phyloP scores from a whole-genome alignment of 2,113 vertebrate genomes.

The Cynoglossus semilaevis region DNA sequence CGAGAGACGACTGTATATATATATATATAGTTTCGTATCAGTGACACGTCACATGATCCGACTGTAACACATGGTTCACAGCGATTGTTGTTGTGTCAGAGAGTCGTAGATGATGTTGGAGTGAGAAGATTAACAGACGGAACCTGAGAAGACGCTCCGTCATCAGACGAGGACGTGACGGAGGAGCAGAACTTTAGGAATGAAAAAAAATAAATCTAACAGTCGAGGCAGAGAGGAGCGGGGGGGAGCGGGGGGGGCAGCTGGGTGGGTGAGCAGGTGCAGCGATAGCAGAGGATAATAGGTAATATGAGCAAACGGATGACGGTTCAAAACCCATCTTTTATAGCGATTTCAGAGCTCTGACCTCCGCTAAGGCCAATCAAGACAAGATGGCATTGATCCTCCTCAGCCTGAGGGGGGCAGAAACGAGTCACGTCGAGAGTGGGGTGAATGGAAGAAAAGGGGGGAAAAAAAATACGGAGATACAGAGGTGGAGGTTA shows the following conservation, averaged over 20 bases:
- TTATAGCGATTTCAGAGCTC: conserved; percentile 59
- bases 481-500: conserved; percentile 53
- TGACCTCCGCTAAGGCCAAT: conserved; percentile 53
- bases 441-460: conserved; percentile 21
- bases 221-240: conserved; percentile 11
- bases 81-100: too few species aligned
- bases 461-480: conserved; percentile 7
- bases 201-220: conserved; percentile 26
- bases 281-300: conserved; percentile 58
- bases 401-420: conserved; percentile 30
- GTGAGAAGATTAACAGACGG: too few species aligned
- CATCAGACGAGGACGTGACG: too few species aligned
- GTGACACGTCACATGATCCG: too few species aligned
- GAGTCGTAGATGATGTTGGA: too few species aligned
- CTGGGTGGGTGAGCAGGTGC: conserved; percentile 62
- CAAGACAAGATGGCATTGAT: conserved; percentile 28
- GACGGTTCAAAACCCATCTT: conserved; percentile 63
- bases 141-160: too few species aligned
- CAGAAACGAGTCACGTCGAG: conserved; percentile 21
- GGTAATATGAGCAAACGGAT: conserved; percentile 60
- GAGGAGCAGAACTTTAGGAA: neutral
- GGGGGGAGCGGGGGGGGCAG: conserved; percentile 2
- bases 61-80: too few species aligned
- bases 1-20: too few species aligned
- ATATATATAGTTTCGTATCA: too few species aligned